Evolutionary conservation across 2,888 invertebrate species (phyloP).

Genomic region (Lycophotia porphyrea): DNA sequence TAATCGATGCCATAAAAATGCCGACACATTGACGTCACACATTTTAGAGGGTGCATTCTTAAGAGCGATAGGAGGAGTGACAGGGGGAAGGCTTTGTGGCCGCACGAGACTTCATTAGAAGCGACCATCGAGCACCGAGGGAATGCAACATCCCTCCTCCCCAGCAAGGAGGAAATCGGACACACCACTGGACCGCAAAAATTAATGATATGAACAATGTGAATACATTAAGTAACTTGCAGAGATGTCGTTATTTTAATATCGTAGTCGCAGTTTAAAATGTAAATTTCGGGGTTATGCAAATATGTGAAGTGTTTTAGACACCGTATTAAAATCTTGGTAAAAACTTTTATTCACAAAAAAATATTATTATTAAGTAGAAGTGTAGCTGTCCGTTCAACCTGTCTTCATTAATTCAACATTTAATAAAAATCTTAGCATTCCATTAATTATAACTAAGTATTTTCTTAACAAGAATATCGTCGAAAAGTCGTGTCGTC

Average conservation of each 20-base stretch:
- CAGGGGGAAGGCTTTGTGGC: conserved; percentile 73
- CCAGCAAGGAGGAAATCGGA: conserved; percentile 56
- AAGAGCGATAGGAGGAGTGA: conserved; percentile 69
- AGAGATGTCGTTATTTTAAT: conserved; percentile 33
- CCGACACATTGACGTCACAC: conserved; percentile 48
- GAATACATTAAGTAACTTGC: conserved; percentile 41
- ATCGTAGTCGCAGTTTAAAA: conserved; percentile 17
- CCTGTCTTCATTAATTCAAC: not conserved
- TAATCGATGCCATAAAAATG: conserved; percentile 41
- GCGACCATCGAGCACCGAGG: conserved; percentile 73
- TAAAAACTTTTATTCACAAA: conserved; percentile 2
- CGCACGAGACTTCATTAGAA: conserved; percentile 85
- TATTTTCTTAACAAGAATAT: conserved; percentile 21
- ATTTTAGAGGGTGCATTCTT: conserved; percentile 68
- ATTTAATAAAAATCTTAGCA: not conserved
- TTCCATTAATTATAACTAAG: conserved; percentile 3
- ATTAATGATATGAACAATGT: conserved; percentile 59
- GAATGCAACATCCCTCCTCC: conserved; percentile 78
- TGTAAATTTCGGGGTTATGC: conserved; percentile 35
- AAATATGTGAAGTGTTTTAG: conserved; percentile 46
- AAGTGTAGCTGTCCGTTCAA: not conserved
- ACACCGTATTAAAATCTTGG: conserved; percentile 7
- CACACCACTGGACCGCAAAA: conserved; percentile 53
- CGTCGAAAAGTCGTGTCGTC: conserved; percentile 13
- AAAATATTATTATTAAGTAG: not conserved